phyloP scores from a whole-genome alignment of 1,140 invertebrate species.

The Choristoneura fumiferana region DNA sequence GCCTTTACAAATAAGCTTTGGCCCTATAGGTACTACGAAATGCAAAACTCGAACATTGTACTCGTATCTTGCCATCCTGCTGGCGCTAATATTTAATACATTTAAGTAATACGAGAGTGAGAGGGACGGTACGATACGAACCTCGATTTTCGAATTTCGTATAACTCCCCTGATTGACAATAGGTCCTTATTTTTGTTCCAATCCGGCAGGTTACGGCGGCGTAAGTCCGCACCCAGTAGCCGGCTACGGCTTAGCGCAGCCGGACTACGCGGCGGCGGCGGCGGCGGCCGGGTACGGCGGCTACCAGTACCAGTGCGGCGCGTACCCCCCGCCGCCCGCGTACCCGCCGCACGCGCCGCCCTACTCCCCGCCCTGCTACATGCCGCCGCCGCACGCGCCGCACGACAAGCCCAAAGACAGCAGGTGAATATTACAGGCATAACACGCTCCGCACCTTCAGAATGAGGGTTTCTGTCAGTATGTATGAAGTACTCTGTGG shows the following conservation, averaged over 20 bases:
- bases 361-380: conserved; percentile 88
- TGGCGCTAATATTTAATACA: too few relatives aligned
- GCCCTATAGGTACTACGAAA: too few relatives aligned
- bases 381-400: conserved; percentile 90
- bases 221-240: conserved; percentile 87
- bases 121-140: too few relatives aligned
- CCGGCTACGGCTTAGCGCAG: conserved; percentile 88
- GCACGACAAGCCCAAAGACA: conserved; percentile 86
- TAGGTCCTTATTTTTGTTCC: too few relatives aligned
- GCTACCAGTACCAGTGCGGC: conserved; percentile 79
- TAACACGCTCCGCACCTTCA: conserved; percentile 17
- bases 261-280: conserved; percentile 86
- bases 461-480: too few relatives aligned
- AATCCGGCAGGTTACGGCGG: conserved; percentile 84
- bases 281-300: conserved; percentile 81
- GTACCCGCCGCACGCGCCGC: conserved; percentile 81
- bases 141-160: too few relatives aligned
- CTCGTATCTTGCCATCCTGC: too few relatives aligned
- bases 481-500: too few relatives aligned
- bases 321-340: conserved; percentile 82
- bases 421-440: conserved; percentile 81
- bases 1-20: too few relatives aligned
- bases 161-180: too few relatives aligned
- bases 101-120: too few relatives aligned
- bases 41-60: too few relatives aligned